Percentiles rank a stretch among this genome's conserved stretches.
phyloP scores from a whole-genome alignment of 2,888 invertebrate genomes.

The Hirtodrosophila histrioides region DNA sequence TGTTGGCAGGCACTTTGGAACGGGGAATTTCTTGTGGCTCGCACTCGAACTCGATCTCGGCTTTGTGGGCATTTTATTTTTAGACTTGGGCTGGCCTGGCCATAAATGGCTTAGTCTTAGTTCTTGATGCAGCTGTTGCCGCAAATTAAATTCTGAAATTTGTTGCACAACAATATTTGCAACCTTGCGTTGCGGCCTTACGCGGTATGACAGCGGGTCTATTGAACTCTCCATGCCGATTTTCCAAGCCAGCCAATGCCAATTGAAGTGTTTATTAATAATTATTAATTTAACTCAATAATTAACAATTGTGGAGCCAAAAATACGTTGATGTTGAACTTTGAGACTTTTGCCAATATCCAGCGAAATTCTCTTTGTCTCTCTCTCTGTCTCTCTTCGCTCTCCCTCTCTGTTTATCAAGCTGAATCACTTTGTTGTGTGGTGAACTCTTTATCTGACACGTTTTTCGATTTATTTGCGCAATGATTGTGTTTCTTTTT shows the following conservation, averaged over 20 bases:
- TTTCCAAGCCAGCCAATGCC: conserved; percentile 39
- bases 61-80: conserved; percentile 27
- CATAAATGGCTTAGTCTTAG: conserved; percentile 62
- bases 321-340: conserved; percentile 46
- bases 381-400: neutral
- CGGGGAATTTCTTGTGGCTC: conserved; percentile 24
- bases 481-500: conserved; percentile 29
- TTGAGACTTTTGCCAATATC: conserved; percentile 26
- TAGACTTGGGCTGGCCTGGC: conserved; percentile 27
- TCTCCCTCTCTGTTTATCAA: conserved; percentile 12
- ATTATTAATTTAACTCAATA: conserved; percentile 33
- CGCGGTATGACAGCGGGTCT: conserved; percentile 42
- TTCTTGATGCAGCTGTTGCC: conserved; percentile 39
- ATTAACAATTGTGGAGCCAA: conserved; percentile 27
- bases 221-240: conserved; percentile 43
- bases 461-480: conserved; percentile 68
- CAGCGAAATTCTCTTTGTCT: conserved; percentile 12
- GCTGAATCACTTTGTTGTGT: conserved; percentile 41
- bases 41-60: conserved; percentile 24
- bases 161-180: conserved; percentile 47
- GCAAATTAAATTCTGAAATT: neutral
- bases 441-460: conserved; percentile 61
- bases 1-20: conserved; percentile 17
- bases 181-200: conserved; percentile 56
- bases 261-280: conserved; percentile 22